Conservation (phyloP, 2,113 vertebrate species). For the Corythaeola cristata region DNA sequence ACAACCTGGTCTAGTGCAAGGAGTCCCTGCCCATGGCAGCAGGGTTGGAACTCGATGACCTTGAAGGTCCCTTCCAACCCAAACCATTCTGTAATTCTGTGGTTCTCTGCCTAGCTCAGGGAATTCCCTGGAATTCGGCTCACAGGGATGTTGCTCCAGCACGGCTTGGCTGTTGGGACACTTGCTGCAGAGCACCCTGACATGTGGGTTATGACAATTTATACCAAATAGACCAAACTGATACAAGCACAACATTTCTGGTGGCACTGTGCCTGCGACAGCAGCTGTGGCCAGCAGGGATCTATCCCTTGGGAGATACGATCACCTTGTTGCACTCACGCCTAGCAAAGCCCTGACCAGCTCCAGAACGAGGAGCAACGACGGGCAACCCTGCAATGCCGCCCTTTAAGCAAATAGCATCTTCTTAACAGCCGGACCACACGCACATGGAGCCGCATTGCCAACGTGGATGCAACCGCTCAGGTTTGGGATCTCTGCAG, state of each 20-base stretch:
- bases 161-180: too few relatives aligned
- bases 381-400: accelerated
- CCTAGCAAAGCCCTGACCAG: neutral
- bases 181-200: neutral
- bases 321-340: neutral
- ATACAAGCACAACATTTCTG: accelerated
- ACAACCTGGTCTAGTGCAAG: too few relatives aligned
- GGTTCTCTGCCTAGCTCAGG: too few relatives aligned
- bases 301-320: accelerated
- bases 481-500: neutral
- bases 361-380: neutral
- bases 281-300: neutral
- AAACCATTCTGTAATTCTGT: too few relatives aligned
- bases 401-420: too few relatives aligned
- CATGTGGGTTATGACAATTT: neutral
- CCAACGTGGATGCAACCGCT: accelerated
- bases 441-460: accelerated
- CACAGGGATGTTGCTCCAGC: neutral
- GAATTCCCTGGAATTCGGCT: neutral
- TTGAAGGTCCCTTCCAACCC: too few relatives aligned
- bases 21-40: too few relatives aligned
- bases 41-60: too few relatives aligned
- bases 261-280: neutral
- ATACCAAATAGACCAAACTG: accelerated
- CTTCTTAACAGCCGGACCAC: accelerated